A percentile compares a stretch with the other conserved stretches of the same genome.
Evolutionary conservation across 2,888 invertebrate genomes (phyloP).

Genomic region (Eubasilissa splendida): DNA sequence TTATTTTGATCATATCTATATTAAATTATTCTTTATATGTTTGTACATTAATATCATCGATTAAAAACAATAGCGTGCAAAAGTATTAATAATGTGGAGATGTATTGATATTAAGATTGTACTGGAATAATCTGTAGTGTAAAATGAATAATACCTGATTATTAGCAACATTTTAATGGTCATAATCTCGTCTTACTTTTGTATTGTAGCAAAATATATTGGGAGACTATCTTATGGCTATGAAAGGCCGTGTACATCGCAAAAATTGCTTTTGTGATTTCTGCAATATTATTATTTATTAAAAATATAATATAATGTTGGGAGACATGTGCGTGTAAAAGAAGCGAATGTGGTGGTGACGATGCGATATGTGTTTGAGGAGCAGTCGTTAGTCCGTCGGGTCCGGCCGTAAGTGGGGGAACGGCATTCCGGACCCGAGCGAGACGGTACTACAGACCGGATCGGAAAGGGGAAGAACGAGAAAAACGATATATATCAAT

Average conservation of each 20-base stretch:
- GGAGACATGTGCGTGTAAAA: slow-evolving; percentile 11
- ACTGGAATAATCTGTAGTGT: too few species aligned
- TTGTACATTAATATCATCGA: too few species aligned
- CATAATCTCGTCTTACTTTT: too few species aligned
- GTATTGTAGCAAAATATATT: too few species aligned
- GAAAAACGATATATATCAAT: not conserved
- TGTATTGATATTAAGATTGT: too few species aligned
- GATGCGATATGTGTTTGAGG: slow-evolving; percentile 36
- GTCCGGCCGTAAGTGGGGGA: slow-evolving; percentile 52
- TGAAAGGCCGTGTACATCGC: not conserved
- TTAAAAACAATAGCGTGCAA: too few species aligned
- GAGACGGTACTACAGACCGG: slow-evolving; percentile 6
- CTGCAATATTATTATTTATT: not conserved
- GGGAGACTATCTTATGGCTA: too few species aligned
- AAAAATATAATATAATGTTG: not conserved
- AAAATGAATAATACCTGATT: too few species aligned
- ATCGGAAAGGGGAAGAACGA: not conserved
- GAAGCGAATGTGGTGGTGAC: not conserved
- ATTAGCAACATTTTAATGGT: too few species aligned
- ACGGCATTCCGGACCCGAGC: slow-evolving; percentile 50
- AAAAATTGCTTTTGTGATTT: not conserved
- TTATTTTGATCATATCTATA: too few species aligned
- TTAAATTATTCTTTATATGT: too few species aligned
- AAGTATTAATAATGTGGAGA: too few species aligned
- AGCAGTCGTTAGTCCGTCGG: slow-evolving; percentile 29